phyloP scores from a whole-genome alignment of 2,888 invertebrate species.

The Lycia hirtaria region DNA sequence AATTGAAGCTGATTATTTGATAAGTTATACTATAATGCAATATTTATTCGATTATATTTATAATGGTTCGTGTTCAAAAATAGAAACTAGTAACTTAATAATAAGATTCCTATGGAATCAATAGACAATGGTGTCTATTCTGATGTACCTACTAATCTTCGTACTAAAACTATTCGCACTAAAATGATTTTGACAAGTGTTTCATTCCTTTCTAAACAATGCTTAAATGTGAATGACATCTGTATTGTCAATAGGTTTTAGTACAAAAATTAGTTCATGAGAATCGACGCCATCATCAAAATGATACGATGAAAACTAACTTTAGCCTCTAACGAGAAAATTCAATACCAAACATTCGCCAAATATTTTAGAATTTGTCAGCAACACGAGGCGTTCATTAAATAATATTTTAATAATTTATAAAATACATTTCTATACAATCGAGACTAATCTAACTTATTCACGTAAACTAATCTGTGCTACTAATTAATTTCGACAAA shows the following conservation, averaged over 20 bases:
- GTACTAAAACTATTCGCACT: background rate
- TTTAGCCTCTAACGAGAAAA: slow-evolving; percentile 28
- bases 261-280: background rate
- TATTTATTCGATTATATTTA: too few species aligned
- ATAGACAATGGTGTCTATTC: background rate
- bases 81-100: slow-evolving; percentile 5
- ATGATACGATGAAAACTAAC: slow-evolving; percentile 2
- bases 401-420: slow-evolving; percentile 51
- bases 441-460: background rate
- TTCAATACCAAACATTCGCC: slow-evolving; percentile 4
- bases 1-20: too few species aligned
- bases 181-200: too few species aligned
- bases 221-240: too few species aligned
- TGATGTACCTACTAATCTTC: background rate
- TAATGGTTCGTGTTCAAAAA: slow-evolving; percentile 3
- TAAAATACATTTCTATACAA: slow-evolving; percentile 43
- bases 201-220: background rate
- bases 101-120: slow-evolving; percentile 38
- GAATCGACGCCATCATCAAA: background rate
- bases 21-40: too few species aligned
- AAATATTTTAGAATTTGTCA: slow-evolving; percentile 8
- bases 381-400: slow-evolving; percentile 39
- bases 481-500: too few species aligned
- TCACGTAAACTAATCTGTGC: background rate
- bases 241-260: too few species aligned